These are phyloP conservation scores for Sebastes hubbsi DNA, from an alignment of 2,797 vertebrate species.

Conservation along the genomic window DNA sequence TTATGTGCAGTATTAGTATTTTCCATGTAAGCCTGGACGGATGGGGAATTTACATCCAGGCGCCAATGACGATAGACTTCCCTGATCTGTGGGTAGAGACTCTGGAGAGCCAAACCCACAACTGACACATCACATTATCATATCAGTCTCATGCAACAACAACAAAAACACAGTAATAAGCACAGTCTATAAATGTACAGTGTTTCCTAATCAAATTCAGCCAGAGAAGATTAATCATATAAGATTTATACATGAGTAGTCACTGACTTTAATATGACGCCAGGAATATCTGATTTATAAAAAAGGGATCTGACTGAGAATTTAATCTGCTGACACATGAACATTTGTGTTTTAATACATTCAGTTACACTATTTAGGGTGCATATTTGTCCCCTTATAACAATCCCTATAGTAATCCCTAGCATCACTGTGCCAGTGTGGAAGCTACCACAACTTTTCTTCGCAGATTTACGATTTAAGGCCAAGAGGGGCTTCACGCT, in stretches of 20 bases:
- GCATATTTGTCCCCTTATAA: not conserved
- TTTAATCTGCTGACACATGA: not conserved
- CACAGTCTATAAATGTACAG: not conserved
- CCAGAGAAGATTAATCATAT: constrained; percentile 14
- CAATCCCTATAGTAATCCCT: not conserved
- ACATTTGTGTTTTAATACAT: not conserved
- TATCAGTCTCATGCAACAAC: constrained; percentile 12
- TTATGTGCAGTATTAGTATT: constrained; percentile 45
- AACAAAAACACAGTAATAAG: constrained; percentile 34
- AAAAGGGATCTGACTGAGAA: not conserved
- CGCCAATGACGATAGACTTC: constrained; percentile 59
- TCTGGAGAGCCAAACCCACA: constrained; percentile 57
- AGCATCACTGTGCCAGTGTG: not conserved
- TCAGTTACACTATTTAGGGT: not conserved
- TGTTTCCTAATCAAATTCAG: constrained; percentile 22
- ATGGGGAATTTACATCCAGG: constrained; percentile 51
- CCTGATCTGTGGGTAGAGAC: constrained; percentile 47
- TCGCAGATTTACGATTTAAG: constrained; percentile 20
- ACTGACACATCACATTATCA: constrained; percentile 51
- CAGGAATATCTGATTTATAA: not conserved
- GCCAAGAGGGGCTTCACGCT: constrained; percentile 6
- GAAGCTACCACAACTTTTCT: constrained; percentile 12
- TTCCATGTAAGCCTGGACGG: constrained; percentile 61
- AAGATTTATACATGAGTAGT: not conserved
- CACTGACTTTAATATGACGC: not conserved